phyloP scores from a whole-genome alignment of 1,140 invertebrate genomes.

The Hycleus cichorii region DNA sequence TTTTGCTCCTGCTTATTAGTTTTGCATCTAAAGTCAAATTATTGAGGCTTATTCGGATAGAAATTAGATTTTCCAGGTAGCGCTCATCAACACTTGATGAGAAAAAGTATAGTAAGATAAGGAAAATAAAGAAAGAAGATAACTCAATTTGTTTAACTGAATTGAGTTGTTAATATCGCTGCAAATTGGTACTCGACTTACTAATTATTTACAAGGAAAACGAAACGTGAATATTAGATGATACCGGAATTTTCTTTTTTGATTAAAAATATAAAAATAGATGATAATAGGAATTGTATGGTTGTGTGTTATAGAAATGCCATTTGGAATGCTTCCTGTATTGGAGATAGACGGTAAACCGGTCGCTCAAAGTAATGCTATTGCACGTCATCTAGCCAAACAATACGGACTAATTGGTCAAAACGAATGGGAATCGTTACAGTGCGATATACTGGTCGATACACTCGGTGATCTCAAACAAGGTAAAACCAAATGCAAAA shows the following conservation, averaged over 20 bases:
- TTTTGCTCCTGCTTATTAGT: too few species aligned
- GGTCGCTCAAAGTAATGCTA: slow-evolving; percentile 56
- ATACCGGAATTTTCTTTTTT: too few species aligned
- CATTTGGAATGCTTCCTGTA: slow-evolving; percentile 60
- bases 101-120: too few species aligned
- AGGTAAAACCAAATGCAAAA: slow-evolving; percentile 32
- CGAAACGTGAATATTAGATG: too few species aligned
- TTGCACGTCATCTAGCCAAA: slow-evolving; percentile 57
- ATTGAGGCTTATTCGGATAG: too few species aligned
- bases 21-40: too few species aligned
- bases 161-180: neutral
- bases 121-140: too few species aligned
- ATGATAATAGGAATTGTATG: too few species aligned
- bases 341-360: slow-evolving; percentile 59
- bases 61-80: too few species aligned
- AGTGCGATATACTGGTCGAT: slow-evolving; percentile 55
- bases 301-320: slow-evolving; percentile 34
- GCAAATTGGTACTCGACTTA: neutral
- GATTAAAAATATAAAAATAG: too few species aligned
- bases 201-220: too few species aligned
- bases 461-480: slow-evolving; percentile 50
- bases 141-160: neutral
- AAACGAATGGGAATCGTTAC: slow-evolving; percentile 56
- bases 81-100: too few species aligned
- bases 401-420: slow-evolving; percentile 52